Conservation (phyloP, 2,888 invertebrate genomes). For the Drosophila tanythrix region DNA sequence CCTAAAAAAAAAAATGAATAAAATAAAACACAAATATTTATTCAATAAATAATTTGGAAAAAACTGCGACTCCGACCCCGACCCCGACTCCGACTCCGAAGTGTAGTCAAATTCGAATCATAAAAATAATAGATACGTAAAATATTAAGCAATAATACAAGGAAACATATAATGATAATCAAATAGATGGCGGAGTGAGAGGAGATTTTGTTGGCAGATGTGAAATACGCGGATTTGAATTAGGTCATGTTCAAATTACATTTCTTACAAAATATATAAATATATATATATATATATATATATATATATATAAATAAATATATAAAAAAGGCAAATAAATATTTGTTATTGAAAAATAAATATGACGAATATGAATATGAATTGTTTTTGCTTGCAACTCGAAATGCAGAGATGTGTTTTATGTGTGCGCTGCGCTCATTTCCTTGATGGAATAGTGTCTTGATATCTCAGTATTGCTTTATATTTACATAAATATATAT, state of each 20-base stretch:
- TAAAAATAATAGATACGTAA: background rate
- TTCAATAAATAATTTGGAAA: background rate
- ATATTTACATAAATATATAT: slow-evolving; percentile 30
- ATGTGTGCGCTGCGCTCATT: slow-evolving; percentile 31
- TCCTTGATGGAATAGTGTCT: slow-evolving; percentile 54
- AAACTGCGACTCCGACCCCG: background rate
- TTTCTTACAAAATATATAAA: no score
- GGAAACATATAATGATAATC: background rate
- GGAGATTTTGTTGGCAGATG: no score
- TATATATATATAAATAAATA: no score
- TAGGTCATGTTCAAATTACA: no score
- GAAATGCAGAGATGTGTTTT: slow-evolving; percentile 10
- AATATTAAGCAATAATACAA: background rate
- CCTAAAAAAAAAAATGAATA: slow-evolving; percentile 6
- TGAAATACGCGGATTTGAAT: no score
- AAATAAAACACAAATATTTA: background rate
- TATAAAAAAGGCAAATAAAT: background rate
- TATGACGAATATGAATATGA: background rate
- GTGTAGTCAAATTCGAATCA: background rate
- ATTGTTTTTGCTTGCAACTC: background rate
- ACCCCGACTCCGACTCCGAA: background rate
- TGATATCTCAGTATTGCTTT: slow-evolving; percentile 11
- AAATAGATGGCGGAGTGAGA: no score
- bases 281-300: no score
- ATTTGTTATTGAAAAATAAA: background rate